Evolutionary conservation across 2,797 vertebrate genomes (phyloP), one percentile per base, ranked within the genome.

Genomic region (Decapterus maruadsi): DNA sequence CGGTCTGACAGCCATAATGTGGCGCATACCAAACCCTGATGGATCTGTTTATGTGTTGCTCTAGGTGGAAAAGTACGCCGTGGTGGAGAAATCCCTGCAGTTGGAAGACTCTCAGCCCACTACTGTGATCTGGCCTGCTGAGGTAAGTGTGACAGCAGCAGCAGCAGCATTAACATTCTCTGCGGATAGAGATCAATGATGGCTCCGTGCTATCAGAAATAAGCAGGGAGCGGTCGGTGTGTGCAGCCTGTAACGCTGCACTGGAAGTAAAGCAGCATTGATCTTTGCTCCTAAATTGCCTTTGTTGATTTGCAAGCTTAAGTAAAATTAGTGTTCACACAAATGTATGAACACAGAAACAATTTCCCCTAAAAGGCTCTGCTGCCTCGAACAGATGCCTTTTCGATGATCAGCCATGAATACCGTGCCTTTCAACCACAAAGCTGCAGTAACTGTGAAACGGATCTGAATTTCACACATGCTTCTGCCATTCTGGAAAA

Each of bases 21-120:
- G 6, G 9, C 3, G 7, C 9, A 6, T 40, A 40, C 54, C 17
- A 46, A 71, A 69, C 38, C 51, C 51, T 43, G 31, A 68, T 53
- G 53, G 22, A 7, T 89, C 17, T 90, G 58, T 89, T 57, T 59
- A 6, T 94, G 75, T 89, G 81, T 73, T 77, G 82, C 66, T 73
- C 6, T 88, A 99, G 98, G 98, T 99, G 90, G 98, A 99, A 86
- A 99, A 98, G 92, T 99, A 97, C 2, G 98, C 97, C 68, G 98
- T 98, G 94, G 97, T 97, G 56, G 98, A 99, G 92, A 97, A 96
- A 74, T 97, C 97, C 51, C 93, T 98, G 82, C 97, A 97, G 85
- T 85, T 97, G 84, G 96, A 99, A 87, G 96, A 98, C 73, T 95
- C 96, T 72, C 97, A 98, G 74, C 95, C 96, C 76, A 91, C 82